Conservation (phyloP, 1,140 invertebrate genomes). For the Solen grandis region DNA sequence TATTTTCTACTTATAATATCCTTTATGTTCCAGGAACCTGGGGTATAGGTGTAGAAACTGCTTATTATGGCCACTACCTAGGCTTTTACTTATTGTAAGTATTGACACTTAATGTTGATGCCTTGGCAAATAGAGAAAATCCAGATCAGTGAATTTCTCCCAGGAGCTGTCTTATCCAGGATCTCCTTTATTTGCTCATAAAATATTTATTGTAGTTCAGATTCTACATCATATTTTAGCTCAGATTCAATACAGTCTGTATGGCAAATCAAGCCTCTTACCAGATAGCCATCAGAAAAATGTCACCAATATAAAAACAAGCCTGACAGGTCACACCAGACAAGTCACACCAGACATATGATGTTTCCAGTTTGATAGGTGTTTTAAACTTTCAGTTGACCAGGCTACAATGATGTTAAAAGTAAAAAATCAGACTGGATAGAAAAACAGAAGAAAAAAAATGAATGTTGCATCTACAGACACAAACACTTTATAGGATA, state of each 20-base stretch:
- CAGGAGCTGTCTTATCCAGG: neutral
- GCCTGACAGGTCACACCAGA: too few species aligned
- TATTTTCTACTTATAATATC: neutral
- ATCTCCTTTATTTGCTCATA: neutral
- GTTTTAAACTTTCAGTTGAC: too few species aligned
- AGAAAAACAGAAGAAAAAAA: too few species aligned
- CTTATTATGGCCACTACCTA: slow-evolving; percentile 40
- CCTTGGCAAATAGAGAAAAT: neutral
- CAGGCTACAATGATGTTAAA: too few species aligned
- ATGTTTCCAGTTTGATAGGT: too few species aligned
- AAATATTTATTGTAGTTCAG: neutral
- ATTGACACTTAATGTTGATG: neutral
- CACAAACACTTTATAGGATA: neutral
- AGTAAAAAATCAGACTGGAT: too few species aligned
- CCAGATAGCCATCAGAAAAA: too few species aligned
- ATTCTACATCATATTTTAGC: neutral
- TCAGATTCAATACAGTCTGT: too few species aligned
- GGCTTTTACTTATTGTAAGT: slow-evolving; percentile 46
- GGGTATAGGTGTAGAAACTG: slow-evolving; percentile 33
- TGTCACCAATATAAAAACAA: too few species aligned
- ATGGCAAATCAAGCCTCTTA: too few species aligned
- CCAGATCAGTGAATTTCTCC: neutral
- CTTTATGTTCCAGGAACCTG: slow-evolving; percentile 12
- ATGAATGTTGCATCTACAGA: neutral
- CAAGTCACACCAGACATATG: too few species aligned